Conservation (phyloP, 2,113 vertebrate species). For the Sinocyclocheilus rhinocerous region DNA sequence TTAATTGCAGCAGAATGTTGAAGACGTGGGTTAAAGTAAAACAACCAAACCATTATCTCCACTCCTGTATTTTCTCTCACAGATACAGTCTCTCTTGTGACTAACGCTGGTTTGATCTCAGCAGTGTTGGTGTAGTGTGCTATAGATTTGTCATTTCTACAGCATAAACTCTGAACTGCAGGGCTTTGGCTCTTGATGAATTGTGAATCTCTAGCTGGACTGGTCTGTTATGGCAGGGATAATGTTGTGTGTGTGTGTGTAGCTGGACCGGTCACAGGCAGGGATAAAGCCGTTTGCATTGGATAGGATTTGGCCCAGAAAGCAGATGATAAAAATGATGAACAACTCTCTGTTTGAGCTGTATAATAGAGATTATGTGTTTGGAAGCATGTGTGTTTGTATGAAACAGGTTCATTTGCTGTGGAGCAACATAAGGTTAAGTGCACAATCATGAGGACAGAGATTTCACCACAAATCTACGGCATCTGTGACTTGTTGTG, state of each 20-base stretch:
- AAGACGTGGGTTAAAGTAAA: neutral
- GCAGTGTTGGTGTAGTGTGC: neutral
- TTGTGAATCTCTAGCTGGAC: conserved; percentile 1
- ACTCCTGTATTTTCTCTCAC: neutral
- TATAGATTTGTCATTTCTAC: neutral
- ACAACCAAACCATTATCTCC: neutral
- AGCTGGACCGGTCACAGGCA: conserved; percentile 33
- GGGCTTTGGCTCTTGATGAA: conserved; percentile 7
- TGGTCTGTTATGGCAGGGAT: conserved; percentile 16
- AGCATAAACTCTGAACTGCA: neutral
- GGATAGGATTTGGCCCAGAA: conserved; percentile 65
- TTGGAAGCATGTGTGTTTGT: conserved; percentile 40
- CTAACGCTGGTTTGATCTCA: neutral
- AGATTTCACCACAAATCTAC: neutral
- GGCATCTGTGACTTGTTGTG: neutral
- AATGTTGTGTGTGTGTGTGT: conserved; percentile 1
- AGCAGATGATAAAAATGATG: conserved; percentile 60
- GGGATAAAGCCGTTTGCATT: conserved; percentile 68
- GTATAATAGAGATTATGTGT: conserved; percentile 49
- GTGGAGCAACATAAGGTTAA: neutral
- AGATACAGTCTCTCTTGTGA: neutral
- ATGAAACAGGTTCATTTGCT: neutral
- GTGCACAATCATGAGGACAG: neutral
- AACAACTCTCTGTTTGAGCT: conserved; percentile 63
- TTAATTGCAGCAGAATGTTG: neutral